A percentile compares a stretch with the other conserved stretches of the same genome.
Conservation (phyloP, 1,140 invertebrate species). For the Hesperophylax magnus region DNA sequence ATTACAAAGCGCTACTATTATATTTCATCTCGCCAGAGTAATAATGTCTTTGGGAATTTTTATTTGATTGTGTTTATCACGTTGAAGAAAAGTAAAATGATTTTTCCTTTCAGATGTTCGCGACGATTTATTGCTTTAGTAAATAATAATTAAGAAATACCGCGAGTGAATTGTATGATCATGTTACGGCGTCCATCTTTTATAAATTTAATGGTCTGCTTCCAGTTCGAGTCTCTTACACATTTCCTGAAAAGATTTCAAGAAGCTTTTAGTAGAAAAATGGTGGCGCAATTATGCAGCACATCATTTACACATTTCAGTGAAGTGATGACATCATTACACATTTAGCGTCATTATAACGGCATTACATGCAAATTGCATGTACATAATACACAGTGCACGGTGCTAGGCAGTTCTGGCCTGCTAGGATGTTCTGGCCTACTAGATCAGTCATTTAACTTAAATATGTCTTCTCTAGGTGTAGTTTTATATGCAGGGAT, state of each 20-base stretch:
- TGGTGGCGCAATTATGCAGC: slow-evolving; percentile 26
- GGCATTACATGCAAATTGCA: slow-evolving; percentile 38
- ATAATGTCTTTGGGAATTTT: slow-evolving; percentile 37
- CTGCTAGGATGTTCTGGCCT: not conserved
- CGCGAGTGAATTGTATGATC: not conserved
- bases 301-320: slow-evolving; percentile 43
- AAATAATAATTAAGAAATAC: slow-evolving; percentile 28
- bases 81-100: slow-evolving; percentile 16
- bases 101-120: not conserved
- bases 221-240: not conserved
- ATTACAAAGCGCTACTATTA: slow-evolving; percentile 35
- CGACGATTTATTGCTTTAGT: slow-evolving; percentile 5
- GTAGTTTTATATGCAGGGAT: too few relatives aligned
- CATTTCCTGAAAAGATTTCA: slow-evolving; percentile 11
- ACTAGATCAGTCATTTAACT: too few relatives aligned
- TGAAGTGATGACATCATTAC: slow-evolving; percentile 38
- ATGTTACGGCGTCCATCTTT: not conserved
- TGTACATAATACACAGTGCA: not conserved
- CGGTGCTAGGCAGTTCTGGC: not conserved
- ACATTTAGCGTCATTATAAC: slow-evolving; percentile 40
- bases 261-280: slow-evolving; percentile 37
- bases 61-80: slow-evolving; percentile 32
- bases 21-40: slow-evolving; percentile 27
- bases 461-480: not conserved
- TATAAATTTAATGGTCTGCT: not conserved